Conservation (phyloP, 2,797 vertebrate species). For the Enteromius treurensis region DNA sequence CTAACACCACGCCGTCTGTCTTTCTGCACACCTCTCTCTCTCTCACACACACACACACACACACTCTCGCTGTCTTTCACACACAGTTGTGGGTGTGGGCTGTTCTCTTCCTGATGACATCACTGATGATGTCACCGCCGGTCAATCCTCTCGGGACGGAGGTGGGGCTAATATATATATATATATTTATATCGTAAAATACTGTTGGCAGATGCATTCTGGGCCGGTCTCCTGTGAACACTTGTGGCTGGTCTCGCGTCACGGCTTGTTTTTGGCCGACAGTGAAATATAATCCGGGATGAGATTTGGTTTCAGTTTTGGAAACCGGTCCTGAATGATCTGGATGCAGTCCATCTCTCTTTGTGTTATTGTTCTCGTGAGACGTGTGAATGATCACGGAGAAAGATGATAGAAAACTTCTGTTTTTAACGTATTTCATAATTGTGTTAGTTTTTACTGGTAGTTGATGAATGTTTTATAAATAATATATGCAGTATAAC, state of each 20-base stretch:
- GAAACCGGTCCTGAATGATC: constrained; percentile 1
- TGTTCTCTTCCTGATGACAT: constrained; percentile 80
- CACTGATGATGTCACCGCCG: constrained; percentile 73
- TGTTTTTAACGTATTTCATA: not conserved
- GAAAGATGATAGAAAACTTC: not conserved
- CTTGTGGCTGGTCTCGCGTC: not conserved
- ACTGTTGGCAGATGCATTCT: constrained; percentile 5
- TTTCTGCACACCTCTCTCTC: constrained; percentile 47
- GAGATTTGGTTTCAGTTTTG: constrained; percentile 14
- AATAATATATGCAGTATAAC: too few relatives aligned
- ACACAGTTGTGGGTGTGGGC: constrained; percentile 81
- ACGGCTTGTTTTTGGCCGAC: not conserved
- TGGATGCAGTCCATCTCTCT: not conserved
- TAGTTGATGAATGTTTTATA: not conserved
- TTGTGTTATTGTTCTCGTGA: not conserved
- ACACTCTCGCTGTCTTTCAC: constrained; percentile 67
- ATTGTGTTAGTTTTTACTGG: not conserved
- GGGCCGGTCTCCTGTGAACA: constrained; percentile 1
- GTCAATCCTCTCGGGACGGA: constrained; percentile 71
- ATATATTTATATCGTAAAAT: constrained; percentile 1
- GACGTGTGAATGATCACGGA: not conserved
- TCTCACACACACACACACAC: constrained; percentile 58
- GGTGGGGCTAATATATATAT: constrained; percentile 62
- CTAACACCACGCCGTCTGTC: not conserved
- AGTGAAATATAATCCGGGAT: not conserved